Evolutionary conservation across 1,140 invertebrate species (phyloP).

Genomic region (Aphelinus atriplicis): DNA sequence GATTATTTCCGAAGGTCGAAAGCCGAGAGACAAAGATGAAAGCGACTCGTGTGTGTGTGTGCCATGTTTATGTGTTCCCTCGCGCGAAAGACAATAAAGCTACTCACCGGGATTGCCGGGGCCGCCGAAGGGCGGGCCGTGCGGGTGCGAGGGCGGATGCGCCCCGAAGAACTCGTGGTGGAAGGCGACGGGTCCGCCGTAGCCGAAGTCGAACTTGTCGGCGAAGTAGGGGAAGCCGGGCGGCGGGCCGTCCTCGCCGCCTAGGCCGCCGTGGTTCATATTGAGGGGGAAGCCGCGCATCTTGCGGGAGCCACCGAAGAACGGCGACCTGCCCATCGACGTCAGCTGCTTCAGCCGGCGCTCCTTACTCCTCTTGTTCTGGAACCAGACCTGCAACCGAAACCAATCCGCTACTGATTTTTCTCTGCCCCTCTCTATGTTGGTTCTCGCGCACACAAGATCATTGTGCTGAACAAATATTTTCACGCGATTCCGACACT

Average conservation of each 20-base stretch:
- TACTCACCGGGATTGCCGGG: slow-evolving; percentile 71
- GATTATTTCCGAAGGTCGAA: too few relatives aligned
- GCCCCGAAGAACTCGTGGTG: slow-evolving; percentile 88
- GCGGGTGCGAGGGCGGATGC: slow-evolving; percentile 72
- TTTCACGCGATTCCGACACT: too few relatives aligned
- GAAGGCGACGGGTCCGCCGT: slow-evolving; percentile 85
- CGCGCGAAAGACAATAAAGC: too few relatives aligned
- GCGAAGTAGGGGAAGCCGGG: slow-evolving; percentile 86
- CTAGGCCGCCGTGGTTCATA: slow-evolving; percentile 82
- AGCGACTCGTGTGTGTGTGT: too few relatives aligned
- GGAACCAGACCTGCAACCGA: slow-evolving; percentile 93
- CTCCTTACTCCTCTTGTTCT: slow-evolving; percentile 98
- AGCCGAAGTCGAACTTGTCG: slow-evolving; percentile 91
- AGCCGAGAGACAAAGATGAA: too few relatives aligned
- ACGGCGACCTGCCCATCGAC: slow-evolving; percentile 89
- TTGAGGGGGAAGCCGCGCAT: slow-evolving; percentile 91
- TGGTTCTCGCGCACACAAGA: too few relatives aligned
- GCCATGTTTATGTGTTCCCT: too few relatives aligned
- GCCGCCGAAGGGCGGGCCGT: slow-evolving; percentile 78
- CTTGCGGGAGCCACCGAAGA: slow-evolving; percentile 89
- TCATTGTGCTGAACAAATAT: too few relatives aligned
- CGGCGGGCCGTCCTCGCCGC: slow-evolving; percentile 77
- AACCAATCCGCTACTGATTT: too few relatives aligned
- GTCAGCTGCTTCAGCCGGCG: slow-evolving; percentile 91
- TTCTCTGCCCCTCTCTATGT: too few relatives aligned